Conservation (phyloP, 2,797 vertebrate species). For the Acipenser transmontanus region DNA sequence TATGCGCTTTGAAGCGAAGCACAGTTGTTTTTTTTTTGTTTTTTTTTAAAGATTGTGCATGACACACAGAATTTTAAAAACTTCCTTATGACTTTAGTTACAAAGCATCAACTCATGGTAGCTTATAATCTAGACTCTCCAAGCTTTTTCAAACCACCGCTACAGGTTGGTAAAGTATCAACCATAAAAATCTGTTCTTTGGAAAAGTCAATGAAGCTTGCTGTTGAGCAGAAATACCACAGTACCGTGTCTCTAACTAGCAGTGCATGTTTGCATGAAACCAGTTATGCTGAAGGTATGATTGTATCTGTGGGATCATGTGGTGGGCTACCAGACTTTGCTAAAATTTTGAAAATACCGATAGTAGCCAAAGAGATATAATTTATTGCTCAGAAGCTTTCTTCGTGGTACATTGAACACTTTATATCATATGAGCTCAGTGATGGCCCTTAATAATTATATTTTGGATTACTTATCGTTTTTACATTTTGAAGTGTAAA, state of each 20-base stretch:
- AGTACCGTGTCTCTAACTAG: constrained; percentile 22
- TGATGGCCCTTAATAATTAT: constrained; percentile 8
- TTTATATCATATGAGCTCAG: constrained; percentile 25
- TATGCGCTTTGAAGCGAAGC: constrained; percentile 25
- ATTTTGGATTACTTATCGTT: constrained; percentile 11
- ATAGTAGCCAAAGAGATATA: constrained; percentile 8
- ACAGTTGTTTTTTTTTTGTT: constrained; percentile 21
- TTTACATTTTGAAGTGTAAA: constrained; percentile 7
- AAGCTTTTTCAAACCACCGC: constrained; percentile 15
- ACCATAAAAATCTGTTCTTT: constrained; percentile 13
- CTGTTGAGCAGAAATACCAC: constrained; percentile 19
- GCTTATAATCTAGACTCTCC: constrained; percentile 16
- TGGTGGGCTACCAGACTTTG: constrained; percentile 22
- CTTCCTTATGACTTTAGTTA: constrained; percentile 25
- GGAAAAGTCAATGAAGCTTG: not conserved
- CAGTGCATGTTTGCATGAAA: constrained; percentile 20
- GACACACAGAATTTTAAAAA: constrained; percentile 29
- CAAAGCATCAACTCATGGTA: constrained; percentile 29
- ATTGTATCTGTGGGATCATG: constrained; percentile 24
- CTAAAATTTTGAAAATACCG: constrained; percentile 22
- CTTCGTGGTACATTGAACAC: constrained; percentile 28
- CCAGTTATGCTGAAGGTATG: constrained; percentile 27
- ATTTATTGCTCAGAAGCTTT: constrained; percentile 28
- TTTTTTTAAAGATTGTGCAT: constrained; percentile 10
- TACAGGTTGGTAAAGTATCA: constrained; percentile 26